A percentile compares a stretch with the other conserved stretches of the same genome.
phyloP scores from a whole-genome alignment of 2,888 invertebrate species.

The Falcaria lacertinaria region DNA sequence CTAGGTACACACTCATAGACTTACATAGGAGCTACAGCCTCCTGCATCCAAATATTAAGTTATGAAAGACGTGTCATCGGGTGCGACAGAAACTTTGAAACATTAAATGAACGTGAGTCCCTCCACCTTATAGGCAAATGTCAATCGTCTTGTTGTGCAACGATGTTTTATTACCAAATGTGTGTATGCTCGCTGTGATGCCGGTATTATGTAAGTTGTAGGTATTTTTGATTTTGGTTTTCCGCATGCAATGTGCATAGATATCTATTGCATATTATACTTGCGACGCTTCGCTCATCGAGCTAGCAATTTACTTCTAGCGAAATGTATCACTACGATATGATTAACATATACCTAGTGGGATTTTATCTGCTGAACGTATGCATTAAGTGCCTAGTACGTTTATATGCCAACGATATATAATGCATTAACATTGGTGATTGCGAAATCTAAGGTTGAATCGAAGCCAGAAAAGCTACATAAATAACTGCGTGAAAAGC shows the following conservation, averaged over 20 bases:
- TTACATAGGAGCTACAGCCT: too few relatives aligned
- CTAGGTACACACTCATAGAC: too few relatives aligned
- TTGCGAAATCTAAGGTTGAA: neutral
- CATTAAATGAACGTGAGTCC: constrained; percentile 33
- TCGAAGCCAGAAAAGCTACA: neutral
- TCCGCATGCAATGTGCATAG: constrained; percentile 12
- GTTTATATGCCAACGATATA: neutral
- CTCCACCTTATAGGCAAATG: constrained; percentile 57
- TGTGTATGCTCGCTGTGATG: constrained; percentile 45
- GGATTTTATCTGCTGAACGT: neutral
- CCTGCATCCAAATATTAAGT: too few relatives aligned
- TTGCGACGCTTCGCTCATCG: neutral
- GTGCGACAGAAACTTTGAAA: constrained; percentile 33
- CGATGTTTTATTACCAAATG: constrained; percentile 62
- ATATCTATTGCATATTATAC: constrained; percentile 1
- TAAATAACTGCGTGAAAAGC: constrained; percentile 21
- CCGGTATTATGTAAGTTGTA: constrained; percentile 46
- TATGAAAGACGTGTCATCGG: constrained; percentile 22
- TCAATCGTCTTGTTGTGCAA: constrained; percentile 66
- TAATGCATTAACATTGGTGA: neutral
- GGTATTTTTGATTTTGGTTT: constrained; percentile 35
- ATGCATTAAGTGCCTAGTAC: neutral
- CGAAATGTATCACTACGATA: neutral
- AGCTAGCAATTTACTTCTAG: neutral
- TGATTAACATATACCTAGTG: neutral